phyloP scores from a whole-genome alignment of 2,888 invertebrate genomes.

The Enchytraeus crypticus region DNA sequence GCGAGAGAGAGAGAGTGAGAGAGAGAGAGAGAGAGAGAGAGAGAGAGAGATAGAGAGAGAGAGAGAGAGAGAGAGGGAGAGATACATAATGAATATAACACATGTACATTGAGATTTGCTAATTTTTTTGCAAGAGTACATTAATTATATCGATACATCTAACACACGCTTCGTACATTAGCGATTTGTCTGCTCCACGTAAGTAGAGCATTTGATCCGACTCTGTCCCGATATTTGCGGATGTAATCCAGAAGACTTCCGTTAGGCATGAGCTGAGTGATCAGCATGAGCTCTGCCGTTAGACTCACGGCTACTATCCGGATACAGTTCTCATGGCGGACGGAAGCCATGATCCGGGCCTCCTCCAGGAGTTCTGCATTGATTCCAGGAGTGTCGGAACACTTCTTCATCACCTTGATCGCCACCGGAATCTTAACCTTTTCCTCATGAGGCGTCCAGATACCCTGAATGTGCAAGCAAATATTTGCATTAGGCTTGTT shows the following conservation, averaged over 20 bases:
- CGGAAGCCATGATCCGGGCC: slow-evolving; percentile 87
- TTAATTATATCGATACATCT: no score
- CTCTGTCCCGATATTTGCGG: slow-evolving; percentile 62
- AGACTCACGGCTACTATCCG: slow-evolving; percentile 89
- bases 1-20: no score
- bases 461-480: slow-evolving; percentile 32
- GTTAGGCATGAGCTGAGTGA: slow-evolving; percentile 93
- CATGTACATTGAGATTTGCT: no score
- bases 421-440: slow-evolving; percentile 73
- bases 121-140: no score
- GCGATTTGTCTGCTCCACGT: slow-evolving; percentile 98
- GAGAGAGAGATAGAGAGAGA: no score
- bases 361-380: slow-evolving; percentile 88
- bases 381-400: slow-evolving; percentile 57
- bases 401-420: slow-evolving; percentile 85
- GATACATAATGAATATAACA: no score
- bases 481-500: neutral
- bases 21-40: no score
- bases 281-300: slow-evolving; percentile 83
- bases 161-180: slow-evolving; percentile 40
- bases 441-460: slow-evolving; percentile 47
- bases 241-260: slow-evolving; percentile 93
- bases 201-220: slow-evolving; percentile 84
- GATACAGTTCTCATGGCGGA: slow-evolving; percentile 88
- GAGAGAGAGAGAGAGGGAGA: no score